Conservation (phyloP, 2,888 invertebrate genomes). For the Synergus itoensis region DNA sequence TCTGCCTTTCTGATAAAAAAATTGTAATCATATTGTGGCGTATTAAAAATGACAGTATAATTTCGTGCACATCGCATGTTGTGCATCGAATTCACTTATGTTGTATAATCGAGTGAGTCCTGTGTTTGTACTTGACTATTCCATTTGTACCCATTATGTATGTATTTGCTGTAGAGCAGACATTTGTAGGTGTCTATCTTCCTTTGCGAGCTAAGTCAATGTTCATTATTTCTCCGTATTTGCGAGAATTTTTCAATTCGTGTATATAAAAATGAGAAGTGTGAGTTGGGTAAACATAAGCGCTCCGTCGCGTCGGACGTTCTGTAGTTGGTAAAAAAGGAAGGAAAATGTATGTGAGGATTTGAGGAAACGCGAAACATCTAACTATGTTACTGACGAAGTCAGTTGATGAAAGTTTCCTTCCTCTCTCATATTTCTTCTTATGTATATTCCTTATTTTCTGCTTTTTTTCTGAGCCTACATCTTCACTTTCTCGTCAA, state of each 20-base stretch:
- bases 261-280: conserved; percentile 46
- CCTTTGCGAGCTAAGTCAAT: conserved; percentile 1
- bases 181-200: conserved; percentile 32
- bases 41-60: conserved; percentile 10
- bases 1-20: not conserved
- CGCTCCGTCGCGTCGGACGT: conserved; percentile 49
- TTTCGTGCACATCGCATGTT: conserved; percentile 6
- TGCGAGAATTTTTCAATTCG: conserved; percentile 20
- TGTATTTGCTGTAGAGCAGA: not conserved
- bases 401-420: not conserved
- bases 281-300: conserved; percentile 52
- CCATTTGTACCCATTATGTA: conserved; percentile 26
- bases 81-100: conserved; percentile 3
- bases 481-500: conserved; percentile 52
- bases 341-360: conserved; percentile 51
- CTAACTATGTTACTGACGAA: conserved; percentile 48
- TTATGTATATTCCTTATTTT: conserved; percentile 44
- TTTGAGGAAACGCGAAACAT: conserved; percentile 51
- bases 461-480: conserved; percentile 48
- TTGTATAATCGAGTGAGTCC: conserved; percentile 20
- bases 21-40: not conserved
- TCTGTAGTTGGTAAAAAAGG: conserved; percentile 54
- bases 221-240: conserved; percentile 23
- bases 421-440: not conserved
- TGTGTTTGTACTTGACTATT: conserved; percentile 1